Percentiles rank a stretch among this genome's conserved stretches.
These are phyloP conservation scores for Drosophila leonis DNA, from an alignment of 2,888 invertebrate genomes.

Conservation along the genomic window DNA sequence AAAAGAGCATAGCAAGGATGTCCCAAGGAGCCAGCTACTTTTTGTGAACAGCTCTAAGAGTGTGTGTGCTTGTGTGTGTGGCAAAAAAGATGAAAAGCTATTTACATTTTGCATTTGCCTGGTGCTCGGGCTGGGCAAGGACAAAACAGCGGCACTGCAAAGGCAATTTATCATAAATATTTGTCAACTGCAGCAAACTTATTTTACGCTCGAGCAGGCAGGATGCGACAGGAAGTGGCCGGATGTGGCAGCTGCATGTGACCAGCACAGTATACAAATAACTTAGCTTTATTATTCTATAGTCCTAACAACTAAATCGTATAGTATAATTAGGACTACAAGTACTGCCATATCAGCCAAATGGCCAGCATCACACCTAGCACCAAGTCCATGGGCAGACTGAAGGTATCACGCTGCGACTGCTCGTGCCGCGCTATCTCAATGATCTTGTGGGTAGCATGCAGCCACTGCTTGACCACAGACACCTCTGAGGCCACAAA, in stretches of 20 bases:
- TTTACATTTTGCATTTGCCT: conserved; percentile 71
- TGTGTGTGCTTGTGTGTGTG: conserved; percentile 17
- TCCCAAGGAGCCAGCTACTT: conserved; percentile 21
- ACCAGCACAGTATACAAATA: conserved; percentile 36
- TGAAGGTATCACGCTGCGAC: conserved; percentile 70
- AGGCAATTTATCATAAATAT: conserved; percentile 83
- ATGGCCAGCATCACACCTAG: conserved; percentile 75
- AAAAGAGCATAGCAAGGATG: conserved; percentile 11
- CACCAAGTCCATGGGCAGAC: conserved; percentile 83
- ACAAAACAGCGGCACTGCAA: conserved; percentile 48
- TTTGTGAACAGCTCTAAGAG: conserved; percentile 16
- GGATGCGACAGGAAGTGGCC: conserved; percentile 20
- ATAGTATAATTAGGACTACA: conserved; percentile 56
- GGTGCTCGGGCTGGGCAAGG: conserved; percentile 35
- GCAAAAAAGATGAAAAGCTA: conserved; percentile 66
- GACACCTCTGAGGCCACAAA: conserved; percentile 78
- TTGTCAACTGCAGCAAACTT: conserved; percentile 79
- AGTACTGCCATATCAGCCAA: conserved; percentile 83
- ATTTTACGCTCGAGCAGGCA: conserved; percentile 75
- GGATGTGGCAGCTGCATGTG: conserved; percentile 32
- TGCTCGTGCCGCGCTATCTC: conserved; percentile 75
- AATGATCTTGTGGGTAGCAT: conserved; percentile 76
- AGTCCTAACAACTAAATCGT: conserved; percentile 40
- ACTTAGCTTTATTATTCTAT: conserved; percentile 48
- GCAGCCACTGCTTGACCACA: conserved; percentile 82